Percentiles rank a stretch among this genome's conserved stretches.
These are phyloP conservation scores for Holothuria scabra DNA, from an alignment of 53 echinoderm and acorn worm species.

Conservation along the genomic window DNA sequence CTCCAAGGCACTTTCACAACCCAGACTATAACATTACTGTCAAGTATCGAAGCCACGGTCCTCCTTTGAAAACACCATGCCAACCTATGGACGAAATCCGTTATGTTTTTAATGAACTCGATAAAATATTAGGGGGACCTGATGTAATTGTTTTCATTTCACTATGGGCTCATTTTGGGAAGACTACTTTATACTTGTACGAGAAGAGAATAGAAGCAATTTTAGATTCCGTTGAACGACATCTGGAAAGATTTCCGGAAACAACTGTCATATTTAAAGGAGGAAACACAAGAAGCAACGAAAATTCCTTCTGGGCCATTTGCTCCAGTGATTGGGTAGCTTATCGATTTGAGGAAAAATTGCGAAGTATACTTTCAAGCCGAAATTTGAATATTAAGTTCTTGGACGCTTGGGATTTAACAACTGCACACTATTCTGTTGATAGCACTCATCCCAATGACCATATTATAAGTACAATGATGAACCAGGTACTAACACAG, in stretches of 20 bases:
- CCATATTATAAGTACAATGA: neutral
- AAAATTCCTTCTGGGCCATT: neutral
- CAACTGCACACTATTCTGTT: neutral
- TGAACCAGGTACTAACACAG: neutral
- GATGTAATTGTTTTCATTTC: neutral
- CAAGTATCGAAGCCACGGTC: neutral
- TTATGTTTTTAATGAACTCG: constrained; percentile 13
- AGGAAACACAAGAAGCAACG: neutral
- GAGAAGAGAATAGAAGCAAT: neutral
- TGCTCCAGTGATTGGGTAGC: constrained; percentile 17
- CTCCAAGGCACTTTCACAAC: neutral
- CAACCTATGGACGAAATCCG: neutral
- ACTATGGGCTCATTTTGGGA: constrained; percentile 20
- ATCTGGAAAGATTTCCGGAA: neutral
- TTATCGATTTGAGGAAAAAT: constrained; percentile 5
- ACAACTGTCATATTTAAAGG: constrained; percentile 23
- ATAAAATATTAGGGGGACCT: neutral
- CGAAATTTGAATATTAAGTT: neutral
- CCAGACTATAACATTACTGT: neutral
- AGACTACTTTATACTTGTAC: neutral
- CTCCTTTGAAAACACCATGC: neutral
- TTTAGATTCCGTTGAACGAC: neutral
- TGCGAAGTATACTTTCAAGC: neutral
- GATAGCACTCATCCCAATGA: constrained; percentile 13
- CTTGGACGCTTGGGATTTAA: constrained; percentile 11